Evolutionary conservation across 2,113 vertebrate species (phyloP).

Genomic region (Misgurnus anguillicaudatus): DNA sequence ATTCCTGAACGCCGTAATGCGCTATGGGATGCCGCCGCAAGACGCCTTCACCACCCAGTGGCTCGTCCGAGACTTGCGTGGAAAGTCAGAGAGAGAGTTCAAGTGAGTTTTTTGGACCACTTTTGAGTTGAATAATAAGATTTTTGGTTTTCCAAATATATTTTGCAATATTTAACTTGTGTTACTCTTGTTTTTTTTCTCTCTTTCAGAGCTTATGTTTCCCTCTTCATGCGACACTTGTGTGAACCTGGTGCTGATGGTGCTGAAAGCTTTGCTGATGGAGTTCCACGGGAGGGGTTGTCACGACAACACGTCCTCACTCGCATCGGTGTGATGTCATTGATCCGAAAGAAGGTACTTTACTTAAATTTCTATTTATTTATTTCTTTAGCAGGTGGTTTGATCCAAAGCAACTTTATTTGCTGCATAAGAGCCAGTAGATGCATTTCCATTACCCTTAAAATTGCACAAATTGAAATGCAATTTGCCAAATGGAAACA

Average conservation of each 20-base stretch:
- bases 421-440: too few relatives aligned
- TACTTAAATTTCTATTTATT: too few relatives aligned
- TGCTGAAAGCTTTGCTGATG: constrained; percentile 95
- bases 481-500: too few relatives aligned
- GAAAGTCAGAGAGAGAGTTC: constrained; percentile 97
- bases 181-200: neutral
- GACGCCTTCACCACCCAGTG: constrained; percentile 98
- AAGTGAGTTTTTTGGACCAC: constrained; percentile 77
- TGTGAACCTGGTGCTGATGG: constrained; percentile 96
- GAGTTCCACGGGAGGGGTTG: constrained; percentile 93
- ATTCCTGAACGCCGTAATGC: constrained; percentile 98
- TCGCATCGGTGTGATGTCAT: constrained; percentile 96
- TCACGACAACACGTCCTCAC: constrained; percentile 97
- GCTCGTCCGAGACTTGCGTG: constrained; percentile 94
- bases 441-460: too few relatives aligned
- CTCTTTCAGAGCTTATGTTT: constrained; percentile 86
- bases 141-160: neutral
- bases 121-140: too few relatives aligned
- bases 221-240: constrained; percentile 95
- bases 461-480: too few relatives aligned
- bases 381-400: too few relatives aligned
- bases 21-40: constrained; percentile 98
- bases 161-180: too few relatives aligned
- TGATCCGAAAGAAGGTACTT: constrained; percentile 94
- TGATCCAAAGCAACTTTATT: too few relatives aligned